Evolutionary conservation across 37 sponge, comb jelly and placozoan genomes (phyloP).

Genomic region (Tethya wilhelma): DNA sequence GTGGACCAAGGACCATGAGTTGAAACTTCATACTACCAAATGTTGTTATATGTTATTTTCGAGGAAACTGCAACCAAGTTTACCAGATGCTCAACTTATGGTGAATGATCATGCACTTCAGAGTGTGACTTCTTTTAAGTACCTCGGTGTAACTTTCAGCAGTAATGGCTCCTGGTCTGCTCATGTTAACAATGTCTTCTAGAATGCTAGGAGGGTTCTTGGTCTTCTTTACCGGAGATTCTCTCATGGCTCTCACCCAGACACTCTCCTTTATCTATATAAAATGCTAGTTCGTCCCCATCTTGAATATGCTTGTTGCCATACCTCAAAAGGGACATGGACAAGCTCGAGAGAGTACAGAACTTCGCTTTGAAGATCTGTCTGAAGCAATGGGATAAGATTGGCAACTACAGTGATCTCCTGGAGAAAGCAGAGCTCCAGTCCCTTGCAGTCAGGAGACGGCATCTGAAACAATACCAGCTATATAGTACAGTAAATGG

Average conservation of each 20-base stretch:
- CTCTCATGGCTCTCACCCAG: background rate
- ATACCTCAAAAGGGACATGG: background rate
- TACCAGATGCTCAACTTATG: background rate
- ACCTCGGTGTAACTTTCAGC: conserved; percentile 11
- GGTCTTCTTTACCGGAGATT: conserved; percentile 1
- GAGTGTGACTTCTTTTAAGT: conserved; percentile 2
- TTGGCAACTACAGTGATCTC: too few relatives aligned
- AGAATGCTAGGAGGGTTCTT: background rate
- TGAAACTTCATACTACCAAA: background rate
- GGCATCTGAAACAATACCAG: too few relatives aligned
- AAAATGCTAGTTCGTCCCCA: conserved; percentile 3
- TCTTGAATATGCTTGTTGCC: conserved; percentile 6
- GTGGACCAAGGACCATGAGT: background rate
- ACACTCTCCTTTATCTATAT: background rate
- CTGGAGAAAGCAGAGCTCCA: too few relatives aligned
- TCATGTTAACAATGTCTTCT: background rate
- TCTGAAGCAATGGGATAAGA: conserved; percentile 2
- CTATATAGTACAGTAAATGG: too few relatives aligned
- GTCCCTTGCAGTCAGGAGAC: too few relatives aligned
- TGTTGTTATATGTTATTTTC: background rate
- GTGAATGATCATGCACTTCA: background rate
- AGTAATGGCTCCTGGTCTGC: background rate
- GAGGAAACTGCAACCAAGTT: background rate
- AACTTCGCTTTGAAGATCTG: background rate
- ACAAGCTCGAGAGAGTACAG: conserved; percentile 19